Base-by-base conservation (phyloP, 2,113 vertebrate genomes). In the Plotosus lineatus region DNA sequence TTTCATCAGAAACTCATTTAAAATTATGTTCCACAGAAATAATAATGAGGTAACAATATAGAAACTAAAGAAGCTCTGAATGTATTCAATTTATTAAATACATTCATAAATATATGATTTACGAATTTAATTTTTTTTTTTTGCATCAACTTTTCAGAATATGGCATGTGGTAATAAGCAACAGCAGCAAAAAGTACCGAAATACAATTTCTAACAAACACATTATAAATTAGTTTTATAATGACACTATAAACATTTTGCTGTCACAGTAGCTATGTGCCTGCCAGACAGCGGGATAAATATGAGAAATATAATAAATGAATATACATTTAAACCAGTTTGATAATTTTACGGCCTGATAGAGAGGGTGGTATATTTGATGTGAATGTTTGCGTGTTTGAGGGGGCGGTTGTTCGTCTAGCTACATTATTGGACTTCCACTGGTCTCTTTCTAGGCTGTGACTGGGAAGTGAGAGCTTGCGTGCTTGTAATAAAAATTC, bases 201-300 rank as follows among this genome's bases (percentile, higher is more conserved):
- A 74, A 65, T 65, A 79, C 19, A 28, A 58, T 60, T 77, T 82
- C 33, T 46, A 69, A 58, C 51, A 53, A 80, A 73, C 38, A 77
- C 63, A 58, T 73, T 33, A 65, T 81, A 65, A 77, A 80, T 58
- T 38, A 60, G 19, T 71, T 51, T 82, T 68, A 61, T 50, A 77
- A 65, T 61, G 56, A 72, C 56, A 42, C 33, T 42, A 72, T 72
- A 17, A 61, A 73, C 36, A 75, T 58, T 74, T 55, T 66, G 61
- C 58, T 55, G 72, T 50, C 50, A 26, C 26, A 82, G 79, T 40
- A 71, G 66, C 28, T 78, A 23, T 82, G 77, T 82, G 61, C 71
- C 72, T 63, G 11, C 66, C 58, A 77, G 46, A 85, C 71, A 83
- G 58, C 80, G 46, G 75, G 55, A 71, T 75, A 85, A 82, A 82